A percentile compares a stretch with the other conserved stretches of the same genome.
phyloP scores from a whole-genome alignment of 2,888 invertebrate genomes.

The Apamea crenata region DNA sequence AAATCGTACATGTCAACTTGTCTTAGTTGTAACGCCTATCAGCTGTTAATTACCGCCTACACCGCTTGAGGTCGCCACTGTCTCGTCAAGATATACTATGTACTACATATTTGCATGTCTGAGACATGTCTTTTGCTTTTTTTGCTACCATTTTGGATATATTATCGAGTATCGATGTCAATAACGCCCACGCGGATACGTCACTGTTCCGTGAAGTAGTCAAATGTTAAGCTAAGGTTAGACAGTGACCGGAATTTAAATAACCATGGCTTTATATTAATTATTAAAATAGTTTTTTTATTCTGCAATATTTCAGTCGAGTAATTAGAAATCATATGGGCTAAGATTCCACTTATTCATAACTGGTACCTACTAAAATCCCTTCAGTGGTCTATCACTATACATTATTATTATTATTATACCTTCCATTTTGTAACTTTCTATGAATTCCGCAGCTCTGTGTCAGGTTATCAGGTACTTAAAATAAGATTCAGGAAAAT shows the following conservation, averaged over 20 bases:
- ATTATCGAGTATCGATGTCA: conserved; percentile 65
- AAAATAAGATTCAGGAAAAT: neutral
- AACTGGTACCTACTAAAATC: neutral
- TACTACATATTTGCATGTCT: conserved; percentile 70
- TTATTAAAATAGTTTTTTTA: neutral
- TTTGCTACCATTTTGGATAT: conserved; percentile 70
- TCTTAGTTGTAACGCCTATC: conserved; percentile 77
- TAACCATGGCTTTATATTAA: neutral
- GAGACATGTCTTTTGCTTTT: conserved; percentile 67
- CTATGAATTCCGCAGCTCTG: no score
- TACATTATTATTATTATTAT: neutral
- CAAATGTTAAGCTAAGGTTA: conserved; percentile 30
- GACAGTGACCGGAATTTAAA: conserved; percentile 1
- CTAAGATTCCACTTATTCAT: neutral
- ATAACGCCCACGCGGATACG: conserved; percentile 58
- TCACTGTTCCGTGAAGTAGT: conserved; percentile 23
- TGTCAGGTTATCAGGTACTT: neutral
- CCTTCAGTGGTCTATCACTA: neutral
- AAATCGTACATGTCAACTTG: conserved; percentile 70
- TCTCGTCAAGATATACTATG: conserved; percentile 67
- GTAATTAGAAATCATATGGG: neutral
- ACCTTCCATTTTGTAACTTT: no score
- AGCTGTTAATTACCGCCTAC: conserved; percentile 84
- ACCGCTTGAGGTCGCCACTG: conserved; percentile 72
- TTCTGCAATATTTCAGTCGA: neutral